Base-by-base conservation (phyloP, 1,140 invertebrate genomes). In the Ooceraea biroi region DNA sequence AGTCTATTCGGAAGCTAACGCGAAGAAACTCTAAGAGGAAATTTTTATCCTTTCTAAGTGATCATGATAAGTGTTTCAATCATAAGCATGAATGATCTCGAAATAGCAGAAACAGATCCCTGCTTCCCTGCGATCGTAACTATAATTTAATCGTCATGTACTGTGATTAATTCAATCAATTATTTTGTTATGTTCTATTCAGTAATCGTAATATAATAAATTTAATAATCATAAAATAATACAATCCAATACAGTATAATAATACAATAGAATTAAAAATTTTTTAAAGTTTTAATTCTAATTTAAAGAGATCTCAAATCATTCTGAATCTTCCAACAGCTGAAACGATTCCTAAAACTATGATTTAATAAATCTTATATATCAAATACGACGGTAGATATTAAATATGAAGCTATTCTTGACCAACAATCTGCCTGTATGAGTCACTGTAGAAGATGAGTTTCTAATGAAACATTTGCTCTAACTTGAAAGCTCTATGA, bases 351-450 rank as follows among this genome's bases (percentile, higher is more conserved):
- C 7, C 36, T 36, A 36, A 36, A 36, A 2, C 7, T 36, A 36
- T 36, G 2, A 36, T 36, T 36, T n/a, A n/a, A 77, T 52, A 65
- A 52, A 77, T 76, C 17, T 74, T 7, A 36, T n/a, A 48, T 73
- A 76, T 63, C 44, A 50, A 65, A 10, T 7, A 2, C 36, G 36
- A 57, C 0, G n/a, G 4, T 22, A 17, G 19, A n/a, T 11, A 12
- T 0, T 25, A 5, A 0, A 66, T 52, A 55, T 77, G 25, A 66
- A 66, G 14, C 30, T 12, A 61, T 77, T 52, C 46, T 36, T 46
- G 76, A 68, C 19, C 12, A 68, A 68, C n/a, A 69, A 3, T 71
- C 52, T 66, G 44, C 22, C 14, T 17, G 12, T 69, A 30, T n/a
- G n/a, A 69, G 17, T 69, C 36, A 77, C 22, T 22, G 61, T n/a